Evolutionary conservation across 2,888 invertebrate genomes (phyloP).

Genomic region (Amphipoea lucens): DNA sequence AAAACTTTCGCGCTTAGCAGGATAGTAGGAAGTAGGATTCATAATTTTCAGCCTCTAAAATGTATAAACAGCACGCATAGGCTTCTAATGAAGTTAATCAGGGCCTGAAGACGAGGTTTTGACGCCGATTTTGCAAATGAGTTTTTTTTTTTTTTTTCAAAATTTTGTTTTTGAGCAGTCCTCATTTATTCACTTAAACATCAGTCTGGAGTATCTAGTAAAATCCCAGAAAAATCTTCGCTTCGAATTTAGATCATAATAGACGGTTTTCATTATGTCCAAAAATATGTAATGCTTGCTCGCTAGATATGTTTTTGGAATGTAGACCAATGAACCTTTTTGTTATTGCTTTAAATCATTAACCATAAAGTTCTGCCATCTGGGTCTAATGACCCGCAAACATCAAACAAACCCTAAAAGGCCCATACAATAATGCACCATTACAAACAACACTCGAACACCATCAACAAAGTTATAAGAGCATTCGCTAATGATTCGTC

Average conservation of each 20-base stretch:
- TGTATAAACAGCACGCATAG: no score
- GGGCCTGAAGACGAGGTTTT: no score
- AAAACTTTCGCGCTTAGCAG: no score
- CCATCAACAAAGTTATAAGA: constrained; percentile 36
- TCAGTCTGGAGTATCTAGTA: background rate
- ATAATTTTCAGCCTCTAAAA: background rate
- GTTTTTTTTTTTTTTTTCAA: no score
- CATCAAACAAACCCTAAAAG: background rate
- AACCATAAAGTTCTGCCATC: background rate
- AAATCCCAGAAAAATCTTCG: background rate
- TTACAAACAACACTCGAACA: constrained; percentile 19
- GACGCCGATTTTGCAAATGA: no score
- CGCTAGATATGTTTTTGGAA: background rate
- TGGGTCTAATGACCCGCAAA: background rate
- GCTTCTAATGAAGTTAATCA: background rate
- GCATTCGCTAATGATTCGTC: constrained; percentile 58
- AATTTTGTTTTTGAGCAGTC: background rate
- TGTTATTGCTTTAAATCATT: background rate
- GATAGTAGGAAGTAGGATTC: no score
- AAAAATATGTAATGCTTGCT: background rate
- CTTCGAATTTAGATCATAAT: background rate
- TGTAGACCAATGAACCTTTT: background rate
- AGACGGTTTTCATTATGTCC: background rate
- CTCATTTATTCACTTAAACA: background rate
- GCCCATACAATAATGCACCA: constrained; percentile 14